These are phyloP conservation scores for Holcopasites calliopsidis DNA, from an alignment of 1,140 invertebrate species.

Conservation along the genomic window DNA sequence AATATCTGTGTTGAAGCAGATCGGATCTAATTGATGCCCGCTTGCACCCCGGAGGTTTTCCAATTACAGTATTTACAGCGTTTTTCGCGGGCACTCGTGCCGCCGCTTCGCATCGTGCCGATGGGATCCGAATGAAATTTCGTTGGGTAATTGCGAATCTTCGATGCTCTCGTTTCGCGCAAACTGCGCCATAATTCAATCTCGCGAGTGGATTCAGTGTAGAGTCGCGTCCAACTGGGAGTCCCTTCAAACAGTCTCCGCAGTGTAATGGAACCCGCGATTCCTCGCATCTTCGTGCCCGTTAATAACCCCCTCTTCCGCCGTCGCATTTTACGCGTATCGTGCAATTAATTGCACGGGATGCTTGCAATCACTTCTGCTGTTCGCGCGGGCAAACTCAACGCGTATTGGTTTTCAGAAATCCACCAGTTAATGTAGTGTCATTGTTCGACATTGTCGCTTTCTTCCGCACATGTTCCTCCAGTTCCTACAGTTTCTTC, in stretches of 20 bases:
- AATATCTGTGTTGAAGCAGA: background rate
- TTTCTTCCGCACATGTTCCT: no score
- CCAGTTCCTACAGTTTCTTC: no score
- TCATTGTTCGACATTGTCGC: no score
- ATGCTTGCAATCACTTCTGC: no score
- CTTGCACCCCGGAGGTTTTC: background rate
- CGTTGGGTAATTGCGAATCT: constrained; percentile 54
- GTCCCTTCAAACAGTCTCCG: background rate
- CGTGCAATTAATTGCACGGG: no score
- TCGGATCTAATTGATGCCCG: background rate
- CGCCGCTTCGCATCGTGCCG: no score
- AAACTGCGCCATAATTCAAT: constrained; percentile 41
- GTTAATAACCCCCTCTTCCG: no score
- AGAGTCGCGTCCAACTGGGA: background rate
- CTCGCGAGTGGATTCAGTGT: constrained; percentile 1
- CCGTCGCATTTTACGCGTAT: no score
- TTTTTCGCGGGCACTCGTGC: constrained; percentile 34
- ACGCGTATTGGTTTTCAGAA: no score
- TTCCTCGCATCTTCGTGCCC: no score
- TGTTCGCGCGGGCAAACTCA: no score
- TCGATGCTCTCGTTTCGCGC: constrained; percentile 36
- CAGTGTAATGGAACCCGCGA: background rate
- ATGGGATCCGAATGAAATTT: constrained; percentile 51
- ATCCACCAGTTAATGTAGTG: no score
- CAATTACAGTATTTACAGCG: constrained; percentile 1